A percentile compares a stretch with the other conserved stretches of the same genome.
phyloP scores from a whole-genome alignment of 2,888 invertebrate genomes.

The Chaetogeoica ovagalla region DNA sequence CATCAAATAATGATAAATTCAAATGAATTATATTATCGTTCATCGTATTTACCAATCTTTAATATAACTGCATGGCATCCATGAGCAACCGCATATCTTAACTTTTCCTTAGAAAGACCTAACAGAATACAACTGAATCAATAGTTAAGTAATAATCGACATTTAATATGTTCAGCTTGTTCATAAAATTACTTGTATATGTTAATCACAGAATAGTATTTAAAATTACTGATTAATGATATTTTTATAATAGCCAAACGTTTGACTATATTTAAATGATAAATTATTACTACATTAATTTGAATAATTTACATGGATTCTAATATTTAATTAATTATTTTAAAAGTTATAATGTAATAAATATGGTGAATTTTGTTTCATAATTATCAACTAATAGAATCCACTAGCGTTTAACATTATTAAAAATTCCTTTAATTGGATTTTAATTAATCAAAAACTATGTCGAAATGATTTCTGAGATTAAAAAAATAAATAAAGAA shows the following conservation, averaged over 20 bases:
- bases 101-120: constrained; percentile 29
- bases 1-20: neutral
- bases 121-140: constrained; percentile 13
- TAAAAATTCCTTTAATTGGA: no score
- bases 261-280: no score
- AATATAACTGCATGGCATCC: constrained; percentile 23
- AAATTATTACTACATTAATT: neutral
- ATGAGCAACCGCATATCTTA: constrained; percentile 22
- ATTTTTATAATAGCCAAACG: neutral
- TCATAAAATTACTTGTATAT: no score
- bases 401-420: no score
- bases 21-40: neutral
- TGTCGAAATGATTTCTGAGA: no score
- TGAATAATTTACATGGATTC: neutral
- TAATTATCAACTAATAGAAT: no score
- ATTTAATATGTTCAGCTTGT: neutral
- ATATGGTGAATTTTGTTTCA: no score
- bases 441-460: no score
- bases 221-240: no score
- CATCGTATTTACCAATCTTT: neutral
- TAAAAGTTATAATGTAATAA: no score
- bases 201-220: neutral
- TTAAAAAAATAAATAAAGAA: no score
- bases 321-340: no score
- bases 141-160: neutral